phyloP scores from a whole-genome alignment of 2,888 invertebrate genomes.

The Platerodrilus igneus region DNA sequence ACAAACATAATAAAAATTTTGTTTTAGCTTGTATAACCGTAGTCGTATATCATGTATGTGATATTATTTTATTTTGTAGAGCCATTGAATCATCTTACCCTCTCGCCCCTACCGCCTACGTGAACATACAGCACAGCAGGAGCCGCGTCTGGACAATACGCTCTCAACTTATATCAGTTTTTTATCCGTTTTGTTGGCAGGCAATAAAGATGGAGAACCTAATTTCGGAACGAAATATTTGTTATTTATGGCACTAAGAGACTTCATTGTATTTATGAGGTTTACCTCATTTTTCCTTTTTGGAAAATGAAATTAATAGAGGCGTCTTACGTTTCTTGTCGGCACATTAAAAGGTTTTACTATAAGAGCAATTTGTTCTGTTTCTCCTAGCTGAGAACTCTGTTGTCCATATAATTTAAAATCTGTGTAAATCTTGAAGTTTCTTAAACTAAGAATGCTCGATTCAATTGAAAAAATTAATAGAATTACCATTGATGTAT shows the following conservation, averaged over 20 bases:
- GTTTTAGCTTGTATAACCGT: constrained; percentile 16
- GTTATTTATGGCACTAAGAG: constrained; percentile 40
- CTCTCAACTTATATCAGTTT: constrained; percentile 44
- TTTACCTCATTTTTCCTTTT: constrained; percentile 10
- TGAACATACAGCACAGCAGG: constrained; percentile 44
- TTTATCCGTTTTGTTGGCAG: constrained; percentile 45
- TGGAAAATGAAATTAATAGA: too few species aligned
- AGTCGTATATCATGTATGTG: constrained; percentile 35
- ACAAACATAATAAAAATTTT: constrained; percentile 17
- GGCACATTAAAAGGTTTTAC: too few species aligned
- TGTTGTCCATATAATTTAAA: too few species aligned
- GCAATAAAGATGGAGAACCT: constrained; percentile 47
- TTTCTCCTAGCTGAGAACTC: too few species aligned
- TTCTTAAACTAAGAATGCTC: too few species aligned
- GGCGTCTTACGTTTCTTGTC: too few species aligned
- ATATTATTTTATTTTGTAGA: constrained; percentile 39
- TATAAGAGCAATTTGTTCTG: too few species aligned
- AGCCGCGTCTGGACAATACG: constrained; percentile 43
- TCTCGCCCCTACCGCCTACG: constrained; percentile 28
- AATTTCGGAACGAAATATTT: constrained; percentile 45
- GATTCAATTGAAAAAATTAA: too few species aligned
- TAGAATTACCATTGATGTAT: too few species aligned
- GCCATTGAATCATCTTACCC: constrained; percentile 40
- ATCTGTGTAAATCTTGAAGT: too few species aligned
- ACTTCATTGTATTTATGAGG: constrained; percentile 2